phyloP scores from a whole-genome alignment of 2,113 vertebrate genomes.

The Sinocyclocheilus grahami region DNA sequence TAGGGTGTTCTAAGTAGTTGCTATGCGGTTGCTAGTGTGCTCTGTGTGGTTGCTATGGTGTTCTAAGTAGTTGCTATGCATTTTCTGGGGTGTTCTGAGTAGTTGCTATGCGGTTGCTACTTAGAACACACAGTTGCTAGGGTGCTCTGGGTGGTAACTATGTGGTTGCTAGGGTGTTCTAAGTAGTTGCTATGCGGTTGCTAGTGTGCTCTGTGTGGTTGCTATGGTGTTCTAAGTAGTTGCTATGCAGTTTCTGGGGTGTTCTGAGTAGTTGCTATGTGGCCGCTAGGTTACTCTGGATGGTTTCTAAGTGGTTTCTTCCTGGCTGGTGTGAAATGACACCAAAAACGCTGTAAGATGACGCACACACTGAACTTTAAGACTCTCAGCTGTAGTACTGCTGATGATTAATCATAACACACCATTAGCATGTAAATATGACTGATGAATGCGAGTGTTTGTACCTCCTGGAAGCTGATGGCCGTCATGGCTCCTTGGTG shows the following conservation, averaged over 20 bases:
- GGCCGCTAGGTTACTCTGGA: not conserved
- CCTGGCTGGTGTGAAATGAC: not conserved
- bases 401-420: not conserved
- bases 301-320: not conserved
- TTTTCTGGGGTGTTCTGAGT: too few relatives aligned
- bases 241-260: too few relatives aligned
- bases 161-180: too few relatives aligned
- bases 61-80: too few relatives aligned
- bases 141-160: too few relatives aligned
- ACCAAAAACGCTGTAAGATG: not conserved
- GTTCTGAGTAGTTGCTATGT: not conserved
- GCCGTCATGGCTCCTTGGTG: constrained; percentile 85
- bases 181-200: too few relatives aligned
- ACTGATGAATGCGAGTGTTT: not conserved
- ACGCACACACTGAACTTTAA: not conserved
- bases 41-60: too few relatives aligned
- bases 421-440: not conserved
- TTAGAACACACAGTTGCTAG: too few relatives aligned
- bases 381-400: not conserved
- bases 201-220: not conserved
- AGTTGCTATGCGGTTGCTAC: too few relatives aligned
- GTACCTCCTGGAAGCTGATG: constrained; percentile 81
- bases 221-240: too few relatives aligned
- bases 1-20: too few relatives aligned
- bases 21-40: too few relatives aligned